These are phyloP conservation scores for Oscarella lobularis DNA, from an alignment of 37 sponge, comb jelly and placozoan species.

Conservation along the genomic window DNA sequence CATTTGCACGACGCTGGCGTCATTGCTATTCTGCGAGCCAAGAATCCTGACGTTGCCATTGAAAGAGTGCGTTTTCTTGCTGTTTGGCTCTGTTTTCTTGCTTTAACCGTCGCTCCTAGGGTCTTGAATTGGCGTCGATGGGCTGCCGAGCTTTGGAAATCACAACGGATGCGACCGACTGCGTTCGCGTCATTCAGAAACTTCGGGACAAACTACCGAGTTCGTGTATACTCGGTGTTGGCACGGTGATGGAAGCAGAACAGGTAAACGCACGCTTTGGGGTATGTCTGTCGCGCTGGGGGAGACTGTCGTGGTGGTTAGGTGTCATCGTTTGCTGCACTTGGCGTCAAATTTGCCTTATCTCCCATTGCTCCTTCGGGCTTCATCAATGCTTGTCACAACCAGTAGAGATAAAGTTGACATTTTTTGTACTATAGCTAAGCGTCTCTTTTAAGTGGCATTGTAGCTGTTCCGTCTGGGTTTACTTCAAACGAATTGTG, in stretches of 20 bases:
- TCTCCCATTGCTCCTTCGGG: neutral
- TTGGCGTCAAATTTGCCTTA: neutral
- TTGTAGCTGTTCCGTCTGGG: slow-evolving; percentile 1
- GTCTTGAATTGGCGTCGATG: neutral
- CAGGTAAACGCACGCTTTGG: neutral
- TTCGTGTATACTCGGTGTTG: slow-evolving; percentile 1
- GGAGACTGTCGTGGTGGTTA: neutral
- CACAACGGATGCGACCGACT: neutral
- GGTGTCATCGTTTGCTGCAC: neutral
- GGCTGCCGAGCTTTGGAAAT: neutral
- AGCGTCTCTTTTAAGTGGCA: neutral
- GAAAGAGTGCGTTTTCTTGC: neutral
- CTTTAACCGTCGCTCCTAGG: neutral
- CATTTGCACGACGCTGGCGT: neutral
- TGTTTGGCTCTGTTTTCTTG: neutral
- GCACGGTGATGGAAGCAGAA: slow-evolving; percentile 2
- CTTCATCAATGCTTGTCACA: neutral
- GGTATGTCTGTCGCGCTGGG: neutral
- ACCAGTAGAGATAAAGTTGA: too few species aligned
- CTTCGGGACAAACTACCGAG: neutral
- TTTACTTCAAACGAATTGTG: slow-evolving; percentile 2
- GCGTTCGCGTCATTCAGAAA: neutral
- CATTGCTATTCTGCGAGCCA: neutral
- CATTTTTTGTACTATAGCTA: too few species aligned
- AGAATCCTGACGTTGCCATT: neutral